Conservation (phyloP, 2,888 invertebrate species). For the Scaptomyza reducta region DNA sequence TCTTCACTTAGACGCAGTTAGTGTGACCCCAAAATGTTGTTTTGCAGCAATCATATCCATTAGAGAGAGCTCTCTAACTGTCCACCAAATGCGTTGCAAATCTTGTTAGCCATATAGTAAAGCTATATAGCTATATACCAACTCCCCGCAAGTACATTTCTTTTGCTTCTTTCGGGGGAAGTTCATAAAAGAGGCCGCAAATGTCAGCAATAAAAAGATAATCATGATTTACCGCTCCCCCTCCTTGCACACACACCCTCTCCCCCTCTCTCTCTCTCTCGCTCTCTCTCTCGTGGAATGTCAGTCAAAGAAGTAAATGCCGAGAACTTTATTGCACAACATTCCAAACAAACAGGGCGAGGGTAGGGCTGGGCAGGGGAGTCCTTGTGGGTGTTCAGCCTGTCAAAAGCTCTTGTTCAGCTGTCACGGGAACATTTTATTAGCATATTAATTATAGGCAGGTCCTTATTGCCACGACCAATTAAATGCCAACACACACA, state of each 20-base stretch:
- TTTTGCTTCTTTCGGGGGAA: conserved; percentile 2
- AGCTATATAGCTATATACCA: conserved; percentile 4
- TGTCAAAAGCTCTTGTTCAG: conserved; percentile 59
- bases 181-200: conserved; percentile 63
- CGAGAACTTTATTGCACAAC: conserved; percentile 55
- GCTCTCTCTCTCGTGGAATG: conserved; percentile 54
- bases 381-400: not conserved
- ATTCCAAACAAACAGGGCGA: conserved; percentile 27
- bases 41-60: conserved; percentile 46
- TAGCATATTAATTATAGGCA: conserved; percentile 61
- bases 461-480: conserved; percentile 39
- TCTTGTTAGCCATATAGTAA: conserved; percentile 55
- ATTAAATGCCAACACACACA: conserved; percentile 31
- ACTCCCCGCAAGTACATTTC: conserved; percentile 5
- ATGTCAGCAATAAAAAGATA: conserved; percentile 63
- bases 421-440: conserved; percentile 61
- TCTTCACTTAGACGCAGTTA: conserved; percentile 1
- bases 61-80: conserved; percentile 41
- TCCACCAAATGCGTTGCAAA: conserved; percentile 58
- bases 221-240: conserved; percentile 69
- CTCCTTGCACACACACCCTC: not conserved
- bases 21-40: conserved; percentile 29
- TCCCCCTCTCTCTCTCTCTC: not conserved
- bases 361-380: not conserved
- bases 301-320: conserved; percentile 45